These are phyloP conservation scores for Porites australiensis DNA, from an alignment of 64 coral and sea anemone species.

Conservation along the genomic window DNA sequence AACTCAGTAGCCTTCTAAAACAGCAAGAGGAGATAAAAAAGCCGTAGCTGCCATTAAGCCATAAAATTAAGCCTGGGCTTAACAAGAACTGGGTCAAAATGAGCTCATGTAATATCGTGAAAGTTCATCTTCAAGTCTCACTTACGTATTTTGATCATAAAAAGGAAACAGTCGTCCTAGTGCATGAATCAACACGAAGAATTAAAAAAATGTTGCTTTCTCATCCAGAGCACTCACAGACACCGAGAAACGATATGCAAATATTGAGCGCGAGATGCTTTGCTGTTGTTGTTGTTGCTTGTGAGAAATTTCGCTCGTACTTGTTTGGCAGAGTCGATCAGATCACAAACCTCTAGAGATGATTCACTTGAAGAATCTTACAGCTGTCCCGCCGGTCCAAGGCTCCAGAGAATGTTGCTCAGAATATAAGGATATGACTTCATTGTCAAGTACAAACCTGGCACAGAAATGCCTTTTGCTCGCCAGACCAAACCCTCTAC, in stretches of 20 bases:
- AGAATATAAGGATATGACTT: slow-evolving; percentile 28
- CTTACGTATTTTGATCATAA: slow-evolving; percentile 11
- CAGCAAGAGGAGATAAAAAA: too few species aligned
- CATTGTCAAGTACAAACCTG: slow-evolving; percentile 21
- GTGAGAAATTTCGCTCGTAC: not conserved
- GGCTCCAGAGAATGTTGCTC: slow-evolving; percentile 37
- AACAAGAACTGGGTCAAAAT: too few species aligned
- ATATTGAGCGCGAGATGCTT: not conserved
- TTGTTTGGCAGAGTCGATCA: slow-evolving; percentile 9
- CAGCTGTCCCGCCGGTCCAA: slow-evolving; percentile 8
- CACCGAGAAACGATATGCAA: slow-evolving; percentile 7
- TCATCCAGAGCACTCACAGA: not conserved
- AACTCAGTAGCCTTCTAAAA: too few species aligned
- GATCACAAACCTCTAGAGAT: slow-evolving; percentile 35
- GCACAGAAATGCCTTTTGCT: not conserved
- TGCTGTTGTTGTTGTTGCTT: not conserved
- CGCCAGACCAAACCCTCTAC: not conserved
- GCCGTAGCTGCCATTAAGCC: too few species aligned
- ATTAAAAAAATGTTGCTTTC: not conserved
- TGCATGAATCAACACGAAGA: not conserved
- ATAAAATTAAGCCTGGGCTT: too few species aligned
- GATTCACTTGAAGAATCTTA: slow-evolving; percentile 25
- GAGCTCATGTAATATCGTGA: too few species aligned
- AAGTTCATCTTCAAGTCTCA: not conserved
- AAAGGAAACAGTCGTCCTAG: not conserved